phyloP scores from a whole-genome alignment of 2,797 vertebrate species.

The Gallinago stenura region DNA sequence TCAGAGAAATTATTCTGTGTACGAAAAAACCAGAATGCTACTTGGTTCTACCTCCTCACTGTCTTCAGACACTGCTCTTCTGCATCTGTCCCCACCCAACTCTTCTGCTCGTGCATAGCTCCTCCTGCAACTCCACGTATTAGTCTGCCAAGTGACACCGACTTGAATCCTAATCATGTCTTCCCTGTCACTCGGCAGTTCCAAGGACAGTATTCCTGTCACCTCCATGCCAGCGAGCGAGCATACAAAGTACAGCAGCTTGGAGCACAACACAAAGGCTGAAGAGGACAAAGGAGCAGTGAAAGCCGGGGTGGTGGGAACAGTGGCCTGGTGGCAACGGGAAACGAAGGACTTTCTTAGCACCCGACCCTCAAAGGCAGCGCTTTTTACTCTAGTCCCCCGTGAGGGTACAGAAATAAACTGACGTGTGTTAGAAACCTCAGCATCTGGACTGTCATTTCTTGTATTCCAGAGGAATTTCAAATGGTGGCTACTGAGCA shows the following conservation, averaged over 20 bases:
- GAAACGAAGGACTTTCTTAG: neutral
- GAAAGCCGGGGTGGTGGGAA: neutral
- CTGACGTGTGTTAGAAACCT: rapidly evolving
- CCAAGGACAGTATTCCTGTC: neutral
- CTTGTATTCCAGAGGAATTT: neutral
- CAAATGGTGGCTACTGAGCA: neutral
- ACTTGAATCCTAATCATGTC: neutral
- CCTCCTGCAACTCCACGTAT: neutral
- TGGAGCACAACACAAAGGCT: neutral
- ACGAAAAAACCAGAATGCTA: neutral
- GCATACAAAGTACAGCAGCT: neutral
- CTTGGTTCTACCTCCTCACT: neutral
- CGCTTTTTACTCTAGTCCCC: neutral
- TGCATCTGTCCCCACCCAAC: neutral
- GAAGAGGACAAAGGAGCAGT: neutral
- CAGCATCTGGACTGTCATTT: neutral
- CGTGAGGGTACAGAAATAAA: neutral
- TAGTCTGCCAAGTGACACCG: neutral
- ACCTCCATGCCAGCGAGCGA: neutral
- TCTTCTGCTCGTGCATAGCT: neutral
- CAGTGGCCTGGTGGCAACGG: neutral
- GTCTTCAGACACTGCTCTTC: neutral
- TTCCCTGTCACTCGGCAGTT: neutral
- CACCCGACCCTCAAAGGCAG: neutral
- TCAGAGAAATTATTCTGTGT: neutral